A percentile compares a stretch with the other conserved stretches of the same genome.
phyloP scores from a whole-genome alignment of 2,888 invertebrate species.

The Lathronympha strigana region DNA sequence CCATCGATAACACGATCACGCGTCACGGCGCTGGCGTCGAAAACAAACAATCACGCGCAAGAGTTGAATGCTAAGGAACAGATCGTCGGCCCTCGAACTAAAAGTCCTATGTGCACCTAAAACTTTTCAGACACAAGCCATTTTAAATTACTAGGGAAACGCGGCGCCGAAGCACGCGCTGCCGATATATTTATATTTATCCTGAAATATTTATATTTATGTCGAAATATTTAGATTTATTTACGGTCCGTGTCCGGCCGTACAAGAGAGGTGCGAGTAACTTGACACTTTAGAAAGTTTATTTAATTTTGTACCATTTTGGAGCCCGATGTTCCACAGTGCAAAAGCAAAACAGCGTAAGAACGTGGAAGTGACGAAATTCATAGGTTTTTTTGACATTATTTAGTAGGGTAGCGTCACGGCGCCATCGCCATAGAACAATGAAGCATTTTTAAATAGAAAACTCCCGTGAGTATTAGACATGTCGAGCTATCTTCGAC shows the following conservation, averaged over 20 bases:
- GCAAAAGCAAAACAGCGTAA: background rate
- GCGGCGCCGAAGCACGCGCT: conserved; percentile 73
- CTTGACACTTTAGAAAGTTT: conserved; percentile 40
- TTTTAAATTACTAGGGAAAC: conserved; percentile 27
- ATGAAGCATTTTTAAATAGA: conserved; percentile 31
- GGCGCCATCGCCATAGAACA: conserved; percentile 26
- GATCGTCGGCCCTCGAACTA: background rate
- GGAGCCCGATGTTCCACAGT: conserved; percentile 18
- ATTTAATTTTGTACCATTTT: conserved; percentile 41
- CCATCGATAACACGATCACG: conserved; percentile 75
- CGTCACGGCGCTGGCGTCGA: conserved; percentile 60
- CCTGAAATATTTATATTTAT: conserved; percentile 55
- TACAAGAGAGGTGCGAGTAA: conserved; percentile 46
- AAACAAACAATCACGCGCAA: conserved; percentile 70
- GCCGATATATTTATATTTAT: conserved; percentile 59
- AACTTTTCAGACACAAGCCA: conserved; percentile 3
- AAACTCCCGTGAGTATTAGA: too few species aligned
- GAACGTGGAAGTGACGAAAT: background rate
- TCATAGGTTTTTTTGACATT: background rate
- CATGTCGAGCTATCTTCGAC: too few species aligned
- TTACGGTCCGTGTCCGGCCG: conserved; percentile 66
- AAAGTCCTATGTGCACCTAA: conserved; percentile 17
- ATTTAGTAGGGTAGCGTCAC: background rate
- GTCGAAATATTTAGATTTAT: conserved; percentile 69
- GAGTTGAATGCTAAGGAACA: conserved; percentile 73